Evolutionary conservation across 2,888 invertebrate species (phyloP).

Genomic region (Catocala sponsa): DNA sequence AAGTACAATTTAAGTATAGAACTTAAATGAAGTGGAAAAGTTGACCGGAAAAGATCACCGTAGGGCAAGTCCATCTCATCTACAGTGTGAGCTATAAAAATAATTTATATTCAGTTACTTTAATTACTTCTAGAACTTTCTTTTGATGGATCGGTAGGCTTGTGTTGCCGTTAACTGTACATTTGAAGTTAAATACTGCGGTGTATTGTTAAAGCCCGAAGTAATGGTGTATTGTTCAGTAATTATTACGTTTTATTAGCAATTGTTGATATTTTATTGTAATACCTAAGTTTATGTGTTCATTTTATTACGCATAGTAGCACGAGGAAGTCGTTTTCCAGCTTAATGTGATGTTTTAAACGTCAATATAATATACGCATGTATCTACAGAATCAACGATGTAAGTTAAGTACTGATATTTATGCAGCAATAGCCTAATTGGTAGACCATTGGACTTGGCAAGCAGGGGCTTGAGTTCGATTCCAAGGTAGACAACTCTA

Average conservation of each 20-base stretch:
- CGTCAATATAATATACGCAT: no score
- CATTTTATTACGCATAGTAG: background rate
- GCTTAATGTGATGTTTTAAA: no score
- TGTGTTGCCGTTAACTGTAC: background rate
- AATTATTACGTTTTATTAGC: slow-evolving; percentile 2
- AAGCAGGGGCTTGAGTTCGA: no score
- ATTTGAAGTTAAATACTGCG: background rate
- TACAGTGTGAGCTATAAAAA: slow-evolving; percentile 40
- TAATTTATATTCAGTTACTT: slow-evolving; percentile 34
- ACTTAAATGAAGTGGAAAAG: slow-evolving; percentile 87
- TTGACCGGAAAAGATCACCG: slow-evolving; percentile 77
- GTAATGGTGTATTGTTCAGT: background rate
- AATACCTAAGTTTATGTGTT: background rate
- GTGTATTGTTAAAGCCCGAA: background rate
- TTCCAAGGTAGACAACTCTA: no score
- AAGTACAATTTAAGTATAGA: slow-evolving; percentile 84
- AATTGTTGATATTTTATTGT: background rate
- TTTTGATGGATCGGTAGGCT: slow-evolving; percentile 3
- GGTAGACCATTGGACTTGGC: no score
- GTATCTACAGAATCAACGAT: no score
- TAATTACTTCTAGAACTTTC: slow-evolving; percentile 15
- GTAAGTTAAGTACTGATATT: no score
- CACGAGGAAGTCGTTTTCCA: background rate
- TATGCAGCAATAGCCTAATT: no score
- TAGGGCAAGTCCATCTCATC: slow-evolving; percentile 32